Percentiles rank a stretch among this genome's conserved stretches.
Conservation (phyloP, 2,888 invertebrate genomes). For the Drosophila subsilvestris region DNA sequence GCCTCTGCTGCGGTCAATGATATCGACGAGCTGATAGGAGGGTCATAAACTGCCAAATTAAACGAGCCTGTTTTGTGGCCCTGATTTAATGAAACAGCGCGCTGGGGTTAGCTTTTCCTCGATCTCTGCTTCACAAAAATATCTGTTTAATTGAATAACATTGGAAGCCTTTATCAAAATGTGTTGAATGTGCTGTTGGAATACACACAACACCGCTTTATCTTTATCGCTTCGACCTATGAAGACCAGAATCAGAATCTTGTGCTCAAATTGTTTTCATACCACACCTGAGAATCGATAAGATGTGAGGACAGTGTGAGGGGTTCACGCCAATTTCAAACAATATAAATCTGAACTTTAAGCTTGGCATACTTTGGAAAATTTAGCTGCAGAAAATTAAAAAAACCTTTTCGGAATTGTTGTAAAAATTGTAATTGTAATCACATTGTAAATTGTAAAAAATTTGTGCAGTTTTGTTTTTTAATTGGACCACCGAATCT, state of each 20-base stretch:
- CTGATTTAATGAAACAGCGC: constrained; percentile 25
- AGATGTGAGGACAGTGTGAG: background rate
- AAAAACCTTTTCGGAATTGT: too few species aligned
- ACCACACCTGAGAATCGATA: background rate
- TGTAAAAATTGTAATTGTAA: too few species aligned
- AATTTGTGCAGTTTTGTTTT: too few species aligned
- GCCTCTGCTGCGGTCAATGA: constrained; percentile 29
- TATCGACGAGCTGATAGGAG: constrained; percentile 43
- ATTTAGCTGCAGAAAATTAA: too few species aligned
- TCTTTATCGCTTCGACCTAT: background rate
- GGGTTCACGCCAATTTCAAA: too few species aligned
- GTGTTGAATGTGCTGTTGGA: background rate
- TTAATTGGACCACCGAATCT: too few species aligned
- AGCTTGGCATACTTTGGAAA: too few species aligned
- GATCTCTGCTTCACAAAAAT: background rate
- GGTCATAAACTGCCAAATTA: constrained; percentile 50
- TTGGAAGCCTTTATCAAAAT: background rate
- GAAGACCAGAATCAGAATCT: background rate
- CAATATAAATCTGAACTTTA: too few species aligned
- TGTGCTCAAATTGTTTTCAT: background rate
- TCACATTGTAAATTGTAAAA: too few species aligned
- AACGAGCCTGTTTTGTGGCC: constrained; percentile 9
- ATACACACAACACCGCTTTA: background rate
- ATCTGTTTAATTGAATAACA: background rate
- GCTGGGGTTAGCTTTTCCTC: background rate